A percentile compares a stretch with the other conserved stretches of the same genome.
phyloP scores from a whole-genome alignment of 2,888 invertebrate genomes.

The Drosophila neotestacea region DNA sequence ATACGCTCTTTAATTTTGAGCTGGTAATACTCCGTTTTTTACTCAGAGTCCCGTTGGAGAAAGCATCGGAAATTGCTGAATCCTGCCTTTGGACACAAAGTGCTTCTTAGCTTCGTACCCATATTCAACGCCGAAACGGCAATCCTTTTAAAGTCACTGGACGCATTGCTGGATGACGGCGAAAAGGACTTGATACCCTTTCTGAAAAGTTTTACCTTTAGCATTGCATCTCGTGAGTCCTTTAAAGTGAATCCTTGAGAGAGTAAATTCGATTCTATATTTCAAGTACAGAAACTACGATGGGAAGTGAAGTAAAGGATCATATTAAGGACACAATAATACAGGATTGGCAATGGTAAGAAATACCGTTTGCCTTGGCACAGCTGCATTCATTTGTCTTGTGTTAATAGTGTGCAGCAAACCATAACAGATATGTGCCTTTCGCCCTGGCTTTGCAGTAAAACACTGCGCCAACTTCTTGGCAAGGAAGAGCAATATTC shows the following conservation, averaged over 20 bases:
- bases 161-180: constrained; percentile 27
- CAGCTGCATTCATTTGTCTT: constrained; percentile 31
- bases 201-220: constrained; percentile 78
- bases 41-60: constrained; percentile 81
- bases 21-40: neutral
- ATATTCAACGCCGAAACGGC: constrained; percentile 78
- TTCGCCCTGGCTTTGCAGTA: constrained; percentile 78
- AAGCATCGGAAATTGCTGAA: constrained; percentile 80
- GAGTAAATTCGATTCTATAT: neutral
- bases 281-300: constrained; percentile 78
- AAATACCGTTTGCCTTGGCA: neutral
- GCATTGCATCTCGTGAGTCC: constrained; percentile 80
- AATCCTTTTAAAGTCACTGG: constrained; percentile 57
- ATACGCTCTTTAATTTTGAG: too few species aligned
- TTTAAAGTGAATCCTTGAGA: too few species aligned
- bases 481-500: constrained; percentile 66
- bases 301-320: constrained; percentile 76
- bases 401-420: constrained; percentile 71
- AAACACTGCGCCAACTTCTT: constrained; percentile 58
- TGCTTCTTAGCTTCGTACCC: constrained; percentile 80
- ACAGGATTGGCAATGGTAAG: constrained; percentile 78
- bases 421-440: constrained; percentile 78
- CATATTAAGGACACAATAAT: constrained; percentile 58
- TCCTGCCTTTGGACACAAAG: constrained; percentile 82
- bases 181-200: constrained; percentile 71